phyloP scores from a whole-genome alignment of 2,888 invertebrate genomes.

The Sabellastarte sp. region DNA sequence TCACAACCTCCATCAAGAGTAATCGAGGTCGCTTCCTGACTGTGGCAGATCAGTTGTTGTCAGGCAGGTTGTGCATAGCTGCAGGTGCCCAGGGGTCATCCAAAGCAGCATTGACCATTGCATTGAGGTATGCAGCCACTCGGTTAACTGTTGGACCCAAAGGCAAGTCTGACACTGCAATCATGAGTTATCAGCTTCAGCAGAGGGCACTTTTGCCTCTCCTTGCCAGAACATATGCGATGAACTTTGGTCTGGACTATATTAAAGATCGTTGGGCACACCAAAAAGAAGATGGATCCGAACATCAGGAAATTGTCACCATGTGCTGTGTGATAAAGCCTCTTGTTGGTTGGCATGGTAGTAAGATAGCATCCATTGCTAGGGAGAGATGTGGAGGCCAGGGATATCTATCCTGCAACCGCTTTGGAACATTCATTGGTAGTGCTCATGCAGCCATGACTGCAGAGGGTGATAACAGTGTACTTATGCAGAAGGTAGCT shows the following conservation, averaged over 20 bases:
- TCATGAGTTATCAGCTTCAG: slow-evolving; percentile 36
- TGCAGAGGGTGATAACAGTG: slow-evolving; percentile 39
- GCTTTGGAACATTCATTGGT: slow-evolving; percentile 34
- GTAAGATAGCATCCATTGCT: slow-evolving; percentile 25
- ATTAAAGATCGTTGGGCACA: slow-evolving; percentile 30
- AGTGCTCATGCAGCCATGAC: slow-evolving; percentile 36
- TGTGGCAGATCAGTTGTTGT: slow-evolving; percentile 38
- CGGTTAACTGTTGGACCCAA: slow-evolving; percentile 36
- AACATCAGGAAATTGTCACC: slow-evolving; percentile 35
- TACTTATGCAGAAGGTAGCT: slow-evolving; percentile 39
- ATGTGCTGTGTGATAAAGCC: slow-evolving; percentile 42
- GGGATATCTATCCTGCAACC: slow-evolving; percentile 36
- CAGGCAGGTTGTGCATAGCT: slow-evolving; percentile 37
- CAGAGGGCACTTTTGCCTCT: slow-evolving; percentile 35
- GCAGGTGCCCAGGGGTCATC: slow-evolving; percentile 27
- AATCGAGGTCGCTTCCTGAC: slow-evolving; percentile 33
- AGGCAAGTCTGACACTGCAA: slow-evolving; percentile 34
- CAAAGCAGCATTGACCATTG: slow-evolving; percentile 29
- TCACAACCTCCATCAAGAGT: slow-evolving; percentile 30
- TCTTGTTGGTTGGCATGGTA: slow-evolving; percentile 33
- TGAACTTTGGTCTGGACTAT: slow-evolving; percentile 37
- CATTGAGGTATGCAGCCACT: slow-evolving; percentile 35
- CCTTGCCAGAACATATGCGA: slow-evolving; percentile 34
- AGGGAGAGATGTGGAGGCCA: slow-evolving; percentile 39
- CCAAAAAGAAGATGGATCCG: slow-evolving; percentile 30